Evolutionary conservation across 2,888 invertebrate species (phyloP).

Genomic region (Lithophane semibrunnea): DNA sequence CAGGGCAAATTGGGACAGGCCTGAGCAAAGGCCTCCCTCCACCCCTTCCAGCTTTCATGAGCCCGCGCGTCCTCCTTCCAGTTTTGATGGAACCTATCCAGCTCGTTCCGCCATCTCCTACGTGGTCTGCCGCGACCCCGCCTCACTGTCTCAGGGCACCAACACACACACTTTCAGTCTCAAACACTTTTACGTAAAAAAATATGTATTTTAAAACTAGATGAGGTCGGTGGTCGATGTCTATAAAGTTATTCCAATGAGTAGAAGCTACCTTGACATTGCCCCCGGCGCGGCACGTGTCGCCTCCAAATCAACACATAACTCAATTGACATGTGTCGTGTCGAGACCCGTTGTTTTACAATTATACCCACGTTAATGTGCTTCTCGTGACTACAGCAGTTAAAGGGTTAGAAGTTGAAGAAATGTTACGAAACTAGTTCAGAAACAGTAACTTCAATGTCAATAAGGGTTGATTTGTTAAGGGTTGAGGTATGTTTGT

Average conservation of each 20-base stretch:
- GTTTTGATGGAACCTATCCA: too few species aligned
- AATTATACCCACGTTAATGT: constrained; percentile 59
- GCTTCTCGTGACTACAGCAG: constrained; percentile 52
- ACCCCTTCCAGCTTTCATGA: too few species aligned
- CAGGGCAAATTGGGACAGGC: too few species aligned
- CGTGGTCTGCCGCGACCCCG: too few species aligned
- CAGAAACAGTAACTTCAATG: constrained; percentile 29
- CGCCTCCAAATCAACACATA: not conserved
- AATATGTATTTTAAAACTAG: too few species aligned
- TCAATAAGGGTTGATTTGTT: constrained; percentile 35
- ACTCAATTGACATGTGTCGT: constrained; percentile 59
- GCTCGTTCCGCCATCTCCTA: too few species aligned
- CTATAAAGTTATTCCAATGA: not conserved
- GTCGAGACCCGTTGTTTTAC: constrained; percentile 47
- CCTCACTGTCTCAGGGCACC: too few species aligned
- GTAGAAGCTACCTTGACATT: constrained; percentile 27
- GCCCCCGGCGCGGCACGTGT: constrained; percentile 32
- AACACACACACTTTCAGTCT: too few species aligned
- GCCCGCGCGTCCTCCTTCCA: too few species aligned
- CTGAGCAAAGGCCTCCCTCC: too few species aligned
- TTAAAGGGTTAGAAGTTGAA: constrained; percentile 31
- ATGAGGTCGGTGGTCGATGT: too few species aligned
- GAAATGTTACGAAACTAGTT: constrained; percentile 39
- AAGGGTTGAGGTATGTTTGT: not conserved
- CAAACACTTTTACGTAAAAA: too few species aligned